phyloP scores from a whole-genome alignment of 2,888 invertebrate genomes.

The Anarsia innoxiella region DNA sequence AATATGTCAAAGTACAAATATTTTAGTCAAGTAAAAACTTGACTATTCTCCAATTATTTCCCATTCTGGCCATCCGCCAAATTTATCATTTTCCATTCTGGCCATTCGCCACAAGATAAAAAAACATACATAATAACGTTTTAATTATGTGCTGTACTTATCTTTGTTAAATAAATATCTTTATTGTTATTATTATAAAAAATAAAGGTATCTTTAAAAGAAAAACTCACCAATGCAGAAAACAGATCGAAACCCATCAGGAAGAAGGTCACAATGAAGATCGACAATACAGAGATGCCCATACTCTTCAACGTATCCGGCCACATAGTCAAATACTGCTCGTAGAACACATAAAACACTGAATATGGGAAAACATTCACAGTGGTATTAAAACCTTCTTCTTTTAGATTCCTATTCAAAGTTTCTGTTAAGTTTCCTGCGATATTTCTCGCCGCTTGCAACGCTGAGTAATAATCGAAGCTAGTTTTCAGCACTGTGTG shows the following conservation, averaged over 20 bases:
- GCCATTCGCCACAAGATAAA: too few species aligned
- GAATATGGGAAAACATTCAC: slow-evolving; percentile 92
- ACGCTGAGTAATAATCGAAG: slow-evolving; percentile 90
- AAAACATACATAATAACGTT: too few species aligned
- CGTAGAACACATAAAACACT: slow-evolving; percentile 98
- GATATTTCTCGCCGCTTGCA: slow-evolving; percentile 87
- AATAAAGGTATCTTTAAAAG: too few species aligned
- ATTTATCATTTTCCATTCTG: too few species aligned
- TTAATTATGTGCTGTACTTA: too few species aligned
- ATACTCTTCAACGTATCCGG: slow-evolving; percentile 91
- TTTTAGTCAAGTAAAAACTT: too few species aligned
- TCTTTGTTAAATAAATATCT: too few species aligned
- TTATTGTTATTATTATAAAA: too few species aligned
- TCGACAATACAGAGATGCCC: slow-evolving; percentile 91
- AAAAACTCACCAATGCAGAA: slow-evolving; percentile 79
- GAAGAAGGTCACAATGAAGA: slow-evolving; percentile 94
- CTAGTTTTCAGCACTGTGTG: slow-evolving; percentile 94
- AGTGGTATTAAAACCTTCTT: slow-evolving; percentile 50
- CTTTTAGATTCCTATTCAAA: slow-evolving; percentile 73
- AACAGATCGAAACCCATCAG: slow-evolving; percentile 95
- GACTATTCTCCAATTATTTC: too few species aligned
- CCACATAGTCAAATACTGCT: slow-evolving; percentile 98
- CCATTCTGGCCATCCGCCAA: too few species aligned
- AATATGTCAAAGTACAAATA: too few species aligned
- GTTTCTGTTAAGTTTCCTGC: slow-evolving; percentile 88